Evolutionary conservation across 2,888 invertebrate genomes (phyloP), one percentile per base, ranked within the genome.

Genomic region (Phyllotreta striolata): DNA sequence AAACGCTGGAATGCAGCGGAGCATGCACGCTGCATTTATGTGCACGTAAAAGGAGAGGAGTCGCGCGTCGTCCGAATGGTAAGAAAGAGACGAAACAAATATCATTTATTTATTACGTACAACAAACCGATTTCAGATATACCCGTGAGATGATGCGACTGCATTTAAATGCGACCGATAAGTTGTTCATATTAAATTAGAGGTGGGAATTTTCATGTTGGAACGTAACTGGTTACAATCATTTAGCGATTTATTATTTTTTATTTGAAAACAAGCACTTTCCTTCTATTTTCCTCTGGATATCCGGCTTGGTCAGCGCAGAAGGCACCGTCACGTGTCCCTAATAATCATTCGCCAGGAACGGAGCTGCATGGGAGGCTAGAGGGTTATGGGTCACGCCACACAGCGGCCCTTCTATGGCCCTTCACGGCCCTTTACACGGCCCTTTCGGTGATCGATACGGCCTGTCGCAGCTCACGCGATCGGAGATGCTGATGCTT

Each of bases 1-100:
- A 73, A 73, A 69, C 64, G 14, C 60, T 65, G 68, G 72, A 72
- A 72, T 72, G 72, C 64, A 68, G 70, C 67, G 65, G 61, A 63
- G 70, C 69, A 68, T 72, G 68, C 66, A 63, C 67, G 52, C 57
- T 47, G 47, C 34, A 47, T 47, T 24, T 24, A 24, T 24, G 24
- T 24, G 24, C 24, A 63, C 46, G 43, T 58, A 46, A 24, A 57
- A 57, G 57, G 47, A 43, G 13, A 54, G 46, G 12, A 46, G 35
- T 34, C 56, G 46, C 41, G 38, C 8, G 12, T 14, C 24, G 13
- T 5, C 34, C 8, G 34, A 47, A 47, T 47, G 37, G 35, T 47
- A 41, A 40, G 39, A 40, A 37, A 57, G 43, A 56, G 47, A 55
- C 55, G 24, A 35, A 44, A 58, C 58, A 58, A 58, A 58, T 58